phyloP scores from a whole-genome alignment of 2,113 vertebrate genomes.

The Cnemophilus loriae region DNA sequence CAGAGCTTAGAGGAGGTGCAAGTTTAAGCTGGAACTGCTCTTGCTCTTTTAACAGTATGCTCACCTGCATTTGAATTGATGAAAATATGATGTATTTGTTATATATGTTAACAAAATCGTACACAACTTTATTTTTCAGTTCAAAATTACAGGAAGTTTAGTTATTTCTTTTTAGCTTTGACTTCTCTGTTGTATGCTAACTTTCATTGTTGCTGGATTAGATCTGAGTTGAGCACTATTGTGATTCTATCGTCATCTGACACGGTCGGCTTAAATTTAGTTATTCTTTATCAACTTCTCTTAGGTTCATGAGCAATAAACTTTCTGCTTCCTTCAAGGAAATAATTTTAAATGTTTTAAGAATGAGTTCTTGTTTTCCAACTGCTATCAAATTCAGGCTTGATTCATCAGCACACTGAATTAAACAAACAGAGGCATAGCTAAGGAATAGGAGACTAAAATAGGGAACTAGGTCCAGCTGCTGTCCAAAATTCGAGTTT shows the following conservation, averaged over 20 bases:
- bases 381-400: not conserved
- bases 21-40: not conserved
- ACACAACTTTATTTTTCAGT: not conserved
- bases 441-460: not conserved
- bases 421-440: not conserved
- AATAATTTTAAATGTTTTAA: not conserved
- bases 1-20: not conserved
- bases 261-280: not conserved
- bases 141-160: not conserved
- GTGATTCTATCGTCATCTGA: not conserved
- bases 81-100: not conserved
- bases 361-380: not conserved
- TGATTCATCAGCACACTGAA: not conserved
- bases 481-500: not conserved
- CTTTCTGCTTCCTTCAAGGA: not conserved
- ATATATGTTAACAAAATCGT: not conserved
- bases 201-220: not conserved
- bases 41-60: not conserved
- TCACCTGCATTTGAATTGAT: not conserved
- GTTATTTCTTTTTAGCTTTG: not conserved
- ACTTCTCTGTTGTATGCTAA: not conserved
- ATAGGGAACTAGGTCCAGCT: not conserved
- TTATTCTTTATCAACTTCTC: not conserved
- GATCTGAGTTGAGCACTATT: not conserved
- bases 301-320: not conserved